Base-by-base conservation (phyloP, 2,888 invertebrate species). In the Papilio elwesi region DNA sequence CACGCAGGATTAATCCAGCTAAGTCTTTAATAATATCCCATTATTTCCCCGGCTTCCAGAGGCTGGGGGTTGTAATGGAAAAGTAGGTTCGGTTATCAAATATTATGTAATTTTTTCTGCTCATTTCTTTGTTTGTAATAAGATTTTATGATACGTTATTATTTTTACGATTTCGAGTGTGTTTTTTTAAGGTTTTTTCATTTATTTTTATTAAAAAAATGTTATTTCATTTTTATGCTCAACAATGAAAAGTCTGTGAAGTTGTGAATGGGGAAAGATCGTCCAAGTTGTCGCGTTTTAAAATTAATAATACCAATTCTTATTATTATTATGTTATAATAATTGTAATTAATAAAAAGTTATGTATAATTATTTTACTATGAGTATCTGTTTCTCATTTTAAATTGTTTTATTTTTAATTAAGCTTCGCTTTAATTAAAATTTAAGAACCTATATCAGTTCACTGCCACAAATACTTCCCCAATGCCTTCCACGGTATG, bases 1-100 rank as follows among this genome's bases (percentile, higher is more conserved):
- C 73, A 73, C 65, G 51, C 64, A 13, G 59, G n/a, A 59, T 73
- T 65, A 73, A 69, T 73, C 69, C 73, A n/a, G 65, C 73, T 69
- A 65, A 73, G 66, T 73, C 73, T 73, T 57, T 73, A 73, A 73
- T 73, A 73, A 73, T 73, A 73, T 69, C 69, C 73, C 69, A 69
- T 73, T 73, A 65, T 69, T 73, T 47, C 57, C 59, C 43, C 62
- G 0, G 67, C 47, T 64, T 57, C 49, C 64, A 64, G 16, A 55
- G 48, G 57, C 52, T 38, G 51, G 47, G 52, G 43, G 48, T 48
- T 10, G 66, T 59, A 68, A 62, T 36, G 15, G 57, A 15, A 68
- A 53, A 49, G 51, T n/a, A 52, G 59, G 47, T 57, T 49, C 10
- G 47, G 51, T 73, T 59, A 59, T 73, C 57, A 69, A 66, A 73